A percentile compares a stretch with the other conserved stretches of the same genome.
These are phyloP conservation scores for Rhogogaster chlorosoma DNA, from an alignment of 2,888 invertebrate species.

Conservation along the genomic window DNA sequence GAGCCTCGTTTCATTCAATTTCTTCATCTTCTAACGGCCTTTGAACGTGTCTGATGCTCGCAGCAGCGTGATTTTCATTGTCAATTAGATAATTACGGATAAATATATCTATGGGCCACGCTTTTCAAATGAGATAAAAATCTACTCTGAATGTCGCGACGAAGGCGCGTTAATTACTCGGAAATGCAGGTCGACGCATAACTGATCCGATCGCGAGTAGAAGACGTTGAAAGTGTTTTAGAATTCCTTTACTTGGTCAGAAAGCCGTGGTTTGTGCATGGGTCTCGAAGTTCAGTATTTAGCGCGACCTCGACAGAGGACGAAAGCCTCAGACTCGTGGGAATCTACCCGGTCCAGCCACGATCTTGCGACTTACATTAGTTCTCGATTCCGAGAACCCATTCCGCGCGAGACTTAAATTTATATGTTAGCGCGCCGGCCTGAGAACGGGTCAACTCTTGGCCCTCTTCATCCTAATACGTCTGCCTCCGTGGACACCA, in stretches of 20 bases:
- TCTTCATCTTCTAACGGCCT: neutral
- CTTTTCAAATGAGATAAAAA: neutral
- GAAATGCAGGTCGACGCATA: neutral
- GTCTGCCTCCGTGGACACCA: conserved; percentile 32
- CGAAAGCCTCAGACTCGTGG: conserved; percentile 45
- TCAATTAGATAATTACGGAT: neutral
- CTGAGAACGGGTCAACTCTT: conserved; percentile 41
- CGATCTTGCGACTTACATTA: conserved; percentile 44
- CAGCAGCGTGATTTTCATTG: neutral
- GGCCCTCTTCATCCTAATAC: conserved; percentile 42
- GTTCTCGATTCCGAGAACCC: conserved; percentile 50
- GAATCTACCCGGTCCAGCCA: conserved; percentile 27
- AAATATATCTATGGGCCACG: neutral
- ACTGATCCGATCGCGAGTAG: neutral
- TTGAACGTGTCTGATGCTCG: neutral
- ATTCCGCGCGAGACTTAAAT: conserved; percentile 49
- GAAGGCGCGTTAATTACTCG: neutral
- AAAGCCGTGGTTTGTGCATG: neutral
- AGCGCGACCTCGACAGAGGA: conserved; percentile 42
- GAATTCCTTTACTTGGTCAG: neutral
- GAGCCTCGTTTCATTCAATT: conserved; percentile 34
- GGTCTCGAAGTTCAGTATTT: conserved; percentile 1
- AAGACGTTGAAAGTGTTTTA: neutral
- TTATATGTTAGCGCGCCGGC: conserved; percentile 43
- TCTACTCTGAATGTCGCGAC: neutral